Percentiles rank a stretch among this genome's conserved stretches.
Evolutionary conservation across 2,113 vertebrate species (phyloP).

Genomic region (Pelecanus crispus): DNA sequence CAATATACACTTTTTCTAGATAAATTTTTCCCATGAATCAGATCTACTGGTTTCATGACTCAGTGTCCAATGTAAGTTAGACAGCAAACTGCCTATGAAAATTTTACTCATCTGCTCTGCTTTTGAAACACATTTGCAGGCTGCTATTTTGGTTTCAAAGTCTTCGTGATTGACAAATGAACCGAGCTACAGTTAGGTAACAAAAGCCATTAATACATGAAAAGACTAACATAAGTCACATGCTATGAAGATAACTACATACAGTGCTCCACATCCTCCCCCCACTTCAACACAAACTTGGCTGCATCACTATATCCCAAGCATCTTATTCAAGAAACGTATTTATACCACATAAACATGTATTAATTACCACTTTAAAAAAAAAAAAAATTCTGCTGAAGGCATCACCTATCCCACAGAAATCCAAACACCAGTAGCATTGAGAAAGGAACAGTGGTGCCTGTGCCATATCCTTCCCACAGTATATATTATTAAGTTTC

Average conservation of each 20-base stretch:
- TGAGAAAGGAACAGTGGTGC: fast-evolving
- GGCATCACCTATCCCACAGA: neutral
- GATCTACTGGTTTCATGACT: neutral
- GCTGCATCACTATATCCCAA: neutral
- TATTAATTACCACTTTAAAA: neutral
- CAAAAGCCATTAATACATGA: neutral
- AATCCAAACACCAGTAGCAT: neutral
- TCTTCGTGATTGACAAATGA: neutral
- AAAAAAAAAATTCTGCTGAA: neutral
- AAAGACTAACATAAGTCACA: neutral
- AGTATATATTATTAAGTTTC: fast-evolving
- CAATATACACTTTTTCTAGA: neutral
- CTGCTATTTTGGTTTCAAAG: conserved; percentile 17
- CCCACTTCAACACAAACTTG: neutral
- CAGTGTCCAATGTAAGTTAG: neutral
- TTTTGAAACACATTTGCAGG: neutral
- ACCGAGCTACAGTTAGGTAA: neutral
- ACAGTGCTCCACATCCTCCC: neutral
- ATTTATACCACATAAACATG: neutral
- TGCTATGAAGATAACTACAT: neutral
- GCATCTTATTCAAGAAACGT: neutral
- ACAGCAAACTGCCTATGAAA: neutral
- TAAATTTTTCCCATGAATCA: neutral
- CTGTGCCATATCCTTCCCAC: neutral
- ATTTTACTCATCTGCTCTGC: neutral